A percentile compares a stretch with the other conserved stretches of the same genome.
Evolutionary conservation across 2,113 vertebrate species (phyloP).

Genomic region (Corythaeola cristata): DNA sequence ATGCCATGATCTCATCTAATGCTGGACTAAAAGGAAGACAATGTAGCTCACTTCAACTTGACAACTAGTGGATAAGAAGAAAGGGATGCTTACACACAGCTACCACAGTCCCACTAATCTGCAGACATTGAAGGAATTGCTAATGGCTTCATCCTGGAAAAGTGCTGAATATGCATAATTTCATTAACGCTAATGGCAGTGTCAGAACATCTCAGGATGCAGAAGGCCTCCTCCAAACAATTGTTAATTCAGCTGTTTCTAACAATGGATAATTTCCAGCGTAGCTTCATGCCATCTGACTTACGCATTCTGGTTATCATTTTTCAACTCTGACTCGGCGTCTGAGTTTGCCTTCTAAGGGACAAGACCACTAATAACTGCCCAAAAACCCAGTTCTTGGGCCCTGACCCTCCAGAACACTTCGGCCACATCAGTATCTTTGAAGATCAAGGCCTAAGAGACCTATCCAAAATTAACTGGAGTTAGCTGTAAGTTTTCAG

Average conservation of each 20-base stretch:
- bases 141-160: neutral
- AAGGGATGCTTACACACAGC: neutral
- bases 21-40: neutral
- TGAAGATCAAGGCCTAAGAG: neutral
- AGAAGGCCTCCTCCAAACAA: neutral
- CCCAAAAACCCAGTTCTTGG: neutral
- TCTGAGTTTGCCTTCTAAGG: neutral
- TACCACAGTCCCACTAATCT: neutral
- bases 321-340: neutral
- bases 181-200: neutral
- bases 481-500: neutral
- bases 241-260: neutral
- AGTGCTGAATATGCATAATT: neutral
- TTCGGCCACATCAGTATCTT: neutral
- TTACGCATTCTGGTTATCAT: neutral
- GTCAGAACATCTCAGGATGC: neutral
- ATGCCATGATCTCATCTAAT: slow-evolving; percentile 17
- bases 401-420: neutral
- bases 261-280: neutral
- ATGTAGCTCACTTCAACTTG: neutral
- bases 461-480: fast-evolving
- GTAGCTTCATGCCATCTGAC: neutral
- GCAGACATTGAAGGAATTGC: neutral
- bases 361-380: neutral
- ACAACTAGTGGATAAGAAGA: neutral